Evolutionary conservation across 37 sponge, comb jelly and placozoan species (phyloP).

Genomic region (Eunapius fragilis): DNA sequence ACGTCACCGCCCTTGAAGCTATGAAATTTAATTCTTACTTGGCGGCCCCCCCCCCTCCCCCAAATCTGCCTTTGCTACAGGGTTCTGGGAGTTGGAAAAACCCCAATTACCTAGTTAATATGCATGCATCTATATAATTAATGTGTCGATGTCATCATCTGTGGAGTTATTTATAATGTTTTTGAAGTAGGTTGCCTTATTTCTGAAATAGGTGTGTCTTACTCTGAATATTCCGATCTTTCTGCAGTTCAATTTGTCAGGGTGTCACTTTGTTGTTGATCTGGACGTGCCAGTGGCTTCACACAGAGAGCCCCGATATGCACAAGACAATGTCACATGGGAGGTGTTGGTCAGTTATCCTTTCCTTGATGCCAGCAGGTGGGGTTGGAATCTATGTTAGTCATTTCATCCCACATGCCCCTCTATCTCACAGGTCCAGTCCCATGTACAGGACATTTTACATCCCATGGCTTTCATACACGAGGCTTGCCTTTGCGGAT

Average conservation of each 20-base stretch:
- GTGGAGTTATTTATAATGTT: no score
- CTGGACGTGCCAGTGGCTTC: constrained; percentile 55
- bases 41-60: no score
- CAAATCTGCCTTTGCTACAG: no score
- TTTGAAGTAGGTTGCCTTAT: no score
- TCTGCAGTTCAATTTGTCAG: constrained; percentile 63
- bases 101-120: no score
- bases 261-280: constrained; percentile 93
- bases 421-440: constrained; percentile 67
- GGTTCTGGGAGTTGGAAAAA: no score
- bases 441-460: constrained; percentile 79
- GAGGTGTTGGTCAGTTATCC: constrained; percentile 57
- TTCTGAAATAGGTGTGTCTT: no score
- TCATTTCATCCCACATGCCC: background rate
- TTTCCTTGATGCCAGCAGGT: constrained; percentile 84
- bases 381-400: background rate
- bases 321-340: constrained; percentile 67
- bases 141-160: no score
- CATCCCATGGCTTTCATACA: constrained; percentile 61
- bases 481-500: constrained; percentile 25
- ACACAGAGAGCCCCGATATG: constrained; percentile 74
- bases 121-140: no score
- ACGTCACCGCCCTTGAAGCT: no score
- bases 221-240: background rate
- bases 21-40: no score